These are phyloP conservation scores for Musca vetustissima DNA, from an alignment of 1,140 invertebrate species.

Conservation along the genomic window DNA sequence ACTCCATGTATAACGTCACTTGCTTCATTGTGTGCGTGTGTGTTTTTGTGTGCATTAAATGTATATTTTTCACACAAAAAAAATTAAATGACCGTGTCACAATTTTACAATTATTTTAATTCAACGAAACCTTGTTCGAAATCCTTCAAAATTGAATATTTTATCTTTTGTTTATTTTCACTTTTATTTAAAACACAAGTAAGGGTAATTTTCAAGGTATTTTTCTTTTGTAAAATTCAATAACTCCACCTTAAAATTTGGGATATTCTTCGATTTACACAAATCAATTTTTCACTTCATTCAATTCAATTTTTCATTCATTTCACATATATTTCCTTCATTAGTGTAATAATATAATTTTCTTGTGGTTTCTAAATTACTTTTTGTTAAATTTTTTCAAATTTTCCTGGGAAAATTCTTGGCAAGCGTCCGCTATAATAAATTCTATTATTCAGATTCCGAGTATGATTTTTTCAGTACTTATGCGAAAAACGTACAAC, in stretches of 20 bases:
- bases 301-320: neutral
- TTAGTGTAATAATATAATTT: too few species aligned
- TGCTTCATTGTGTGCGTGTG: conserved; percentile 8
- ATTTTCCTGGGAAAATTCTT: conserved; percentile 4
- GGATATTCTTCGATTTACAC: conserved; percentile 6
- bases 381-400: neutral
- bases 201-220: too few species aligned
- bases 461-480: too few species aligned
- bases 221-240: too few species aligned
- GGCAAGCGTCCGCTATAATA: neutral
- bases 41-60: conserved; percentile 11
- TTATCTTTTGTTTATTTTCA: neutral
- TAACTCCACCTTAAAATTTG: conserved; percentile 20
- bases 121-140: neutral
- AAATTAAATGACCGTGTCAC: conserved; percentile 16
- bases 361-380: too few species aligned
- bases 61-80: conserved; percentile 10
- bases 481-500: too few species aligned
- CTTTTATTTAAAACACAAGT: neutral
- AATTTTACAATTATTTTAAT: conserved; percentile 13
- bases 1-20: conserved; percentile 15
- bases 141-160: neutral
- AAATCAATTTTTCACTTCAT: too few species aligned
- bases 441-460: too few species aligned
- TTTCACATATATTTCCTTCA: too few species aligned